Conservation (phyloP, 2,113 vertebrate species). For the Grallaria varia region DNA sequence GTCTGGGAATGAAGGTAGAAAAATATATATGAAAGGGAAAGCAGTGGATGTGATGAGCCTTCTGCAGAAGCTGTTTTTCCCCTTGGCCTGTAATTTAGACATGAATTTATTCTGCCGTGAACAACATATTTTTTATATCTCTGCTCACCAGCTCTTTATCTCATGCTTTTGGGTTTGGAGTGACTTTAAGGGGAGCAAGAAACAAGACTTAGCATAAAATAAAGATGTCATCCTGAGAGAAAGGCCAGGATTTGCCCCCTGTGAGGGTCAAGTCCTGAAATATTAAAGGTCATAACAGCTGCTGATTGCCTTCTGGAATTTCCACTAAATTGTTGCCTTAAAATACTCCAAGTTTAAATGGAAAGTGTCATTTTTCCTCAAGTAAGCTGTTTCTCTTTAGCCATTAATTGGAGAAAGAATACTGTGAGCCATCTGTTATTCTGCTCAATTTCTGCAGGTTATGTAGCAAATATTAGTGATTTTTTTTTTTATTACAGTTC, state of each 20-base stretch:
- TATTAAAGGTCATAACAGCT: not conserved
- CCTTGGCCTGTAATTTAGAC: slow-evolving; percentile 11
- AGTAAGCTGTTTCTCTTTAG: slow-evolving; percentile 25
- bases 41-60: slow-evolving; percentile 26
- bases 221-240: not conserved
- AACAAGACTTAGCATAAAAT: slow-evolving; percentile 23
- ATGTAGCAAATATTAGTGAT: not conserved
- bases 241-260: not conserved
- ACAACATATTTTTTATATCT: slow-evolving; percentile 23
- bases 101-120: slow-evolving; percentile 51
- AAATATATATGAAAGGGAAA: slow-evolving; percentile 46
- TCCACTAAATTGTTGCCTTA: not conserved
- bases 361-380: slow-evolving; percentile 18
- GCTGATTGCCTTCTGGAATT: slow-evolving; percentile 22
- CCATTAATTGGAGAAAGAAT: slow-evolving; percentile 27
- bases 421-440: slow-evolving; percentile 15
- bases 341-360: slow-evolving; percentile 21
- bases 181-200: slow-evolving; percentile 14
- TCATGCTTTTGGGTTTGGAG: not conserved
- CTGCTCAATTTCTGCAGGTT: slow-evolving; percentile 12
- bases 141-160: slow-evolving; percentile 24
- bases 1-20: slow-evolving; percentile 48
- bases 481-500: not conserved
- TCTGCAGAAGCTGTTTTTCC: slow-evolving; percentile 22
- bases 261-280: slow-evolving; percentile 8